Percentiles rank a stretch among this genome's conserved stretches.
phyloP scores from a whole-genome alignment of 2,888 invertebrate species.

The Dyspetes luteomarginatus region DNA sequence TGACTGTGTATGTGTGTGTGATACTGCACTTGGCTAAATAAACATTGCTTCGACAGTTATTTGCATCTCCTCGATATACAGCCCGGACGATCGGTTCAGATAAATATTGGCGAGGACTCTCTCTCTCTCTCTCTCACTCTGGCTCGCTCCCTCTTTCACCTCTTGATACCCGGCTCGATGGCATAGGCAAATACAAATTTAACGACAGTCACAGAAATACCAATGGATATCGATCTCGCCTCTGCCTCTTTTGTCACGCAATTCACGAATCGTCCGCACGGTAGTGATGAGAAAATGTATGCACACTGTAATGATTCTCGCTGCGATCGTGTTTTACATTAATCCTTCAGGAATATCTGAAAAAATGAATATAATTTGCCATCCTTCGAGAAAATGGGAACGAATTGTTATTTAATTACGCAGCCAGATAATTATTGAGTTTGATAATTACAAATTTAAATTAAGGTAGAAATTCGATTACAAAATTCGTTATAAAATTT shows the following conservation, averaged over 20 bases:
- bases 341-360: background rate
- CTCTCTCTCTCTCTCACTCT: constrained; percentile 28
- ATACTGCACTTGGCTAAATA: constrained; percentile 62
- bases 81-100: constrained; percentile 55
- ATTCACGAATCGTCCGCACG: constrained; percentile 4
- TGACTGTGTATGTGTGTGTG: background rate
- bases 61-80: constrained; percentile 65
- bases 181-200: constrained; percentile 61
- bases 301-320: background rate
- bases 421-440: background rate
- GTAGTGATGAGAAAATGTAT: constrained; percentile 5
- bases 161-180: constrained; percentile 40
- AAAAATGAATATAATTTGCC: background rate
- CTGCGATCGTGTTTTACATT: background rate
- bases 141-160: constrained; percentile 10
- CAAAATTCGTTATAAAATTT: background rate
- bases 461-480: background rate
- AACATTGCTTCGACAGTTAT: constrained; percentile 63
- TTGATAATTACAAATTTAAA: background rate
- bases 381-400: background rate
- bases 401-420: background rate
- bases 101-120: constrained; percentile 60
- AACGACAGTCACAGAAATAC: constrained; percentile 50
- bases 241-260: background rate
- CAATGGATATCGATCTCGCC: constrained; percentile 41